These are phyloP conservation scores for Podiceps cristatus DNA, from an alignment of 2,113 vertebrate species.

Conservation along the genomic window DNA sequence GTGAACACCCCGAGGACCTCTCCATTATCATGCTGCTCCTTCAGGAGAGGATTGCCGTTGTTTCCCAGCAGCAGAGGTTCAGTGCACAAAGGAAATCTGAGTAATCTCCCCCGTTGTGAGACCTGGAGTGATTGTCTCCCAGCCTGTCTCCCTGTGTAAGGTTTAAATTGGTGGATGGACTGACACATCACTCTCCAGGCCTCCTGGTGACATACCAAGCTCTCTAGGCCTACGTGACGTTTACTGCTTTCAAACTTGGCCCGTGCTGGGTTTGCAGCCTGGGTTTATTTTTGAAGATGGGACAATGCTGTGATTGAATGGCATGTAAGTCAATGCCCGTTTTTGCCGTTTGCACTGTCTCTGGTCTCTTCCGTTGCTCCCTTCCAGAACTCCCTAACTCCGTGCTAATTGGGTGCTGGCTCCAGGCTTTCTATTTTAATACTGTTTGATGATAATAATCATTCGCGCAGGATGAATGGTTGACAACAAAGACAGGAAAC, in stretches of 20 bases:
- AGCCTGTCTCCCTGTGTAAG: background rate
- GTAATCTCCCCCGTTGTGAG: background rate
- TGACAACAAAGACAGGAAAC: constrained; percentile 81
- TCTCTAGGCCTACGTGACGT: background rate
- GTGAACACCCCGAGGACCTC: background rate
- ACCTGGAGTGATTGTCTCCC: background rate
- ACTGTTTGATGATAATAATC: constrained; percentile 81
- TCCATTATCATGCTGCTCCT: background rate
- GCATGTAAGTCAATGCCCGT: background rate
- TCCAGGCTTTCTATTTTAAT: constrained; percentile 77
- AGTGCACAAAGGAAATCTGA: background rate
- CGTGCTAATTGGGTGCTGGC: constrained; percentile 61
- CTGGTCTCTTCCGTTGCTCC: background rate
- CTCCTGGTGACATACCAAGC: background rate
- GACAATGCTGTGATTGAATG: background rate
- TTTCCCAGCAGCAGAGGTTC: background rate
- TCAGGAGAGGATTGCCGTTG: background rate
- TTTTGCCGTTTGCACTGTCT: background rate
- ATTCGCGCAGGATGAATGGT: constrained; percentile 65
- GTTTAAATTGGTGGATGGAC: background rate
- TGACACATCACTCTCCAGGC: accelerated
- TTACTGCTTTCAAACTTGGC: background rate
- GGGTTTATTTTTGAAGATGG: background rate
- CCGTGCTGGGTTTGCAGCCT: background rate
- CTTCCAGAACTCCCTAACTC: constrained; percentile 13